Base-by-base conservation (phyloP, 2,888 invertebrate species). In the Caenorhabditis japonica region DNA sequence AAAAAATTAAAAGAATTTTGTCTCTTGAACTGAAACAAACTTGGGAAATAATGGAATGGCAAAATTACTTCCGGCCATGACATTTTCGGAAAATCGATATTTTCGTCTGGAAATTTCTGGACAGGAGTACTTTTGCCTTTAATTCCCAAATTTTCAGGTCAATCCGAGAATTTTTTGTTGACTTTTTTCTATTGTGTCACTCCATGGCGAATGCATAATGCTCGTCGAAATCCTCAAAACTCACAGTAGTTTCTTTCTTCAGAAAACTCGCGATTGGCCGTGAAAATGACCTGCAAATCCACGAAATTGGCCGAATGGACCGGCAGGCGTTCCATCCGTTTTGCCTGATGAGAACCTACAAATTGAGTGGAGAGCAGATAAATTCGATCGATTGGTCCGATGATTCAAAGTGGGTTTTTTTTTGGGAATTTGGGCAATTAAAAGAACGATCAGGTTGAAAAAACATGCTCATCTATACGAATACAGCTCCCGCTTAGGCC, bases 371-470 rank as follows among this genome's bases (percentile, higher is more conserved):
- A 70, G 94, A 95, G 88, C 93, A 93, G 72, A 92, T 94, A 0
- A 93, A 93, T 0, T 94, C 92, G 86, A 87, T 99, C 3, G 93
- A 94, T 87, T 99, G 99, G 99, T 94, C 95, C 0, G 90, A 91
- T 19, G 96, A 97, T 89, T 96, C 97, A 0, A 92, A 91, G 91
- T 91, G 83, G 75, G 83, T 23, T 8, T 8, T n/a, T 30, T 36
- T 55, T n/a, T 27, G 47, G 13, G 27, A 23, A 12, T 10, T n/a
- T n/a, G n/a, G 13, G 4, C 10, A 15, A 47, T 59, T 33, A 21
- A 46, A 30, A 30, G 5, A 30, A 5, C 30, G 10, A 30, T 30
- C 7, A 10, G 10, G 10, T 10, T 30, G 5, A 10, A 30, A 30
- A 30, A 30, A 30, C n/a, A n/a, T n/a, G n/a, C n/a, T n/a, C n/a